A percentile compares a stretch with the other conserved stretches of the same genome.
These are phyloP conservation scores for Arnoldichthys spilopterus DNA, from an alignment of 2,797 vertebrate species.

Conservation along the genomic window DNA sequence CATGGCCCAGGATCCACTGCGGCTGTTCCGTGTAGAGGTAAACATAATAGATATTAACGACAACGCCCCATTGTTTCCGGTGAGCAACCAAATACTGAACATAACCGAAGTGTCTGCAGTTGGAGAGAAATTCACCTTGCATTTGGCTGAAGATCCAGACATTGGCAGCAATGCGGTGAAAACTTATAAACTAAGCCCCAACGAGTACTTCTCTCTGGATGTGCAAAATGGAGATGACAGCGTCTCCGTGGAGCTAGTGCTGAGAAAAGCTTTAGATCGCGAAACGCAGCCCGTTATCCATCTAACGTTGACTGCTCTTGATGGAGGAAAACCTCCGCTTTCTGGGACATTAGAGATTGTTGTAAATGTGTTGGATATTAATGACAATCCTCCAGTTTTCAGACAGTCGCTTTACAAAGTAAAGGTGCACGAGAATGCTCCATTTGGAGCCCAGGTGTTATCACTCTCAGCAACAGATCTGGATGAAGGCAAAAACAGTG, in stretches of 20 bases:
- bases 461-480: slow-evolving; percentile 67
- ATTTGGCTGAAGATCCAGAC: slow-evolving; percentile 69
- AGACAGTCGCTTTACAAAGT: slow-evolving; percentile 71
- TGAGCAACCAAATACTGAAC: slow-evolving; percentile 52
- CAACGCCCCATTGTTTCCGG: slow-evolving; percentile 50
- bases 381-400: slow-evolving; percentile 74
- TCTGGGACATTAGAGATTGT: slow-evolving; percentile 66
- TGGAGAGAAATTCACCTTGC: slow-evolving; percentile 70
- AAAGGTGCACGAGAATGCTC: slow-evolving; percentile 67
- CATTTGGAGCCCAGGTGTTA: slow-evolving; percentile 63
- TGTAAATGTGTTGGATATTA: slow-evolving; percentile 71
- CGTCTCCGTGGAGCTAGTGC: slow-evolving; percentile 69
- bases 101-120: slow-evolving; percentile 63
- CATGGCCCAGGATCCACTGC: slow-evolving; percentile 49
- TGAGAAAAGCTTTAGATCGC: slow-evolving; percentile 59
- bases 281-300: slow-evolving; percentile 70
- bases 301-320: slow-evolving; percentile 70
- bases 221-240: slow-evolving; percentile 55
- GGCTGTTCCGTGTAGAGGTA: slow-evolving; percentile 50
- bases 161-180: slow-evolving; percentile 67
- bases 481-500: slow-evolving; percentile 70
- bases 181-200: slow-evolving; percentile 71
- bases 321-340: slow-evolving; percentile 74
- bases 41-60: slow-evolving; percentile 56
- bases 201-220: slow-evolving; percentile 62